Evolutionary conservation across 2,888 invertebrate species (phyloP), one percentile per base, ranked within the genome.

Genomic region (Megalurothrips usitatus): DNA sequence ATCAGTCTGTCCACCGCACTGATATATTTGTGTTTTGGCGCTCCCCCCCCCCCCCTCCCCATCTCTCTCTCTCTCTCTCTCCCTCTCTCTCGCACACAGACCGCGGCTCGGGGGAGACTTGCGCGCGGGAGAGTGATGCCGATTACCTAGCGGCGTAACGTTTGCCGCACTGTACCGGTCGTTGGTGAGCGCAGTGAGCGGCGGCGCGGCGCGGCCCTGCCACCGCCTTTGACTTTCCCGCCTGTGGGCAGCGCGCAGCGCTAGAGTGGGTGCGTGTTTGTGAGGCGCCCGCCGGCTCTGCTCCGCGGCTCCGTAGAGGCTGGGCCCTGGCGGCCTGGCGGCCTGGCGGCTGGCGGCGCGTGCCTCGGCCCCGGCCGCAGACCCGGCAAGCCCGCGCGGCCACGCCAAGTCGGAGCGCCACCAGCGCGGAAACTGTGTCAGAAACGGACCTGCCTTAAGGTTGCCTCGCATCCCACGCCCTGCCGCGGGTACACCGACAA

Each of bases 391-490:
- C 6, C 23, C 23, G 23, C 26, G 68, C 68, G 10, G 68, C 68
- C 26, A 26, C 14, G 58, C 58, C 58, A 17, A 19, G 58, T 19
- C 17, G 6, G 58, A 58, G 58, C 58, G 58, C 58, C 17, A 19
- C 58, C 34, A 19, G 58, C 58, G 26, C 68, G 68, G 68, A 26
- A 75, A 75, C 68, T 75, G 68, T 75, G 68, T 75, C 68, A 75
- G 68, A 75, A 26, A 75, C 68, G 68, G 68, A 75, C 68, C 68
- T 75, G 68, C 68, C 68, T 26, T 75, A 75, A 75, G 68, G 68
- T 75, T 75, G 68, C 68, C 68, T 75, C 26, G 68, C 68, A 75
- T 75, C 68, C 68, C 68, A 75, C 68, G 68, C 68, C 23, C 68
- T 6, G 52, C 52, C 49, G 49, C 49, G n/a, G 6, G 23, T 75